phyloP scores from a whole-genome alignment of 2,113 vertebrate genomes.

The Panthera leo region DNA sequence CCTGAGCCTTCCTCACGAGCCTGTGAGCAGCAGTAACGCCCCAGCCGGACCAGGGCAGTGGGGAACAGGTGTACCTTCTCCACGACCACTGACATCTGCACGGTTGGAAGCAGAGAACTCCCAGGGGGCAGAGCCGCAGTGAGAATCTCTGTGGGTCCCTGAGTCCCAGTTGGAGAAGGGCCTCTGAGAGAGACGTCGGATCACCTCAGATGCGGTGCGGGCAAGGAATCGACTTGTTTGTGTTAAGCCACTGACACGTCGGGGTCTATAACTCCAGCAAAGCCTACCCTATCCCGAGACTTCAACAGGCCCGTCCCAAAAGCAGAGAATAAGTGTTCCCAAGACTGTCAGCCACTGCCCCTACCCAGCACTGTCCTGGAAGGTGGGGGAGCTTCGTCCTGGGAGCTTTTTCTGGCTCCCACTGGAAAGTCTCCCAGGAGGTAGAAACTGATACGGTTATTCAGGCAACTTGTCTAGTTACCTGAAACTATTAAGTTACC shows the following conservation, averaged over 20 bases:
- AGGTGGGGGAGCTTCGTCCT: background rate
- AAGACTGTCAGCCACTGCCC: background rate
- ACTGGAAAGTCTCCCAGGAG: background rate
- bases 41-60: too few relatives aligned
- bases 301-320: background rate
- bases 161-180: background rate
- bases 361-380: background rate
- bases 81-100: fast-evolving
- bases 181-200: background rate
- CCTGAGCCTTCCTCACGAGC: too few relatives aligned
- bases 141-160: background rate
- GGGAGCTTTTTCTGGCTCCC: background rate
- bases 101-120: background rate
- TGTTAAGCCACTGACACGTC: background rate
- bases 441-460: background rate
- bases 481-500: background rate
- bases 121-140: background rate
- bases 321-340: background rate
- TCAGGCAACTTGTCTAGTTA: background rate
- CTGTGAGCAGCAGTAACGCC: background rate
- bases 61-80: too few relatives aligned
- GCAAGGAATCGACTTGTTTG: background rate
- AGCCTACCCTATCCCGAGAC: background rate
- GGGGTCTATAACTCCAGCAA: background rate
- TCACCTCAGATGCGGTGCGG: background rate